Evolutionary conservation across 2,888 invertebrate species (phyloP), one percentile per base, ranked within the genome.

Genomic region (Chironomus riparius): DNA sequence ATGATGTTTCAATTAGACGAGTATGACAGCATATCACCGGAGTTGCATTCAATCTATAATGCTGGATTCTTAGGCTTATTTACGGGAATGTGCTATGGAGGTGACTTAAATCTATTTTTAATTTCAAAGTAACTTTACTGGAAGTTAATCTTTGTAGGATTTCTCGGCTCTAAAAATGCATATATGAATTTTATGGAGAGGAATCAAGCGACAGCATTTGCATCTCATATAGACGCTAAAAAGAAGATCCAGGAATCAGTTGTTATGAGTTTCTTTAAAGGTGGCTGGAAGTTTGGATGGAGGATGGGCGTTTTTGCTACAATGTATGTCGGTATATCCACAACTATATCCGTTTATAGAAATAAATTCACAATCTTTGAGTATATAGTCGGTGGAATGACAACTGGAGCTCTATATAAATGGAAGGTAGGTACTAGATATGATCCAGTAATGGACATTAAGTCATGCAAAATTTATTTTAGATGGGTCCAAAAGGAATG

Each of bases 141-240:
- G 7, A 38, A 38, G 10, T 38, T 38, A 10, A 10, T 38, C 7
- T 10, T 38, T 38, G 7, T 38, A 38, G 92, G 92, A 28, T 85
- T 90, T 79, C 81, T 86, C 2, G 83, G 85, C 78, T 89, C 91
- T 12, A 85, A 87, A 78, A 80, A 81, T 3, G 87, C 90, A 1
- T 91, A 90, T 79, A 78, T 88, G 62, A 85, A 88, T 79, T 92
- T 92, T 79, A 88, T 92, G 82, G 88, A 88, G 81, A 90, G 86
- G 78, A 92, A 93, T 83, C 88, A 92, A 84, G 92, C 92, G 7
- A 90, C 92, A 3, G 85, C 86, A 71, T 93, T 90, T 81, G 83
- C 83, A 71, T 87, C 87, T 72, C 89, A 90, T 77, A 81, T 87
- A 6, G 88, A 91, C 74, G 92, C 92, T 3, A 90, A 91, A 89